Evolutionary conservation across 1,140 invertebrate species (phyloP).

Genomic region (Atta colombica): DNA sequence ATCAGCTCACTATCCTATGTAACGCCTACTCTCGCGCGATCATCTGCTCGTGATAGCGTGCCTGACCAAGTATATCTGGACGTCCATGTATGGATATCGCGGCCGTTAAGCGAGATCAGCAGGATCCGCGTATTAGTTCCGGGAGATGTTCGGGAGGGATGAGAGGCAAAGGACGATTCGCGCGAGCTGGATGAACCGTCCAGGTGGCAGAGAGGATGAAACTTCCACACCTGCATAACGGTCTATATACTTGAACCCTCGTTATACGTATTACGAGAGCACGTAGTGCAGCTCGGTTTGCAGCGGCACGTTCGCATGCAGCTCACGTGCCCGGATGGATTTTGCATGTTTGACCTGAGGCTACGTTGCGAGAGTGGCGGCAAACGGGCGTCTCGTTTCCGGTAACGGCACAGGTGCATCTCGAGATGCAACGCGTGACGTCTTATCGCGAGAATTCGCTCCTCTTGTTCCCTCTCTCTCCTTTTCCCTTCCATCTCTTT

Average conservation of each 20-base stretch:
- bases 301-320: slow-evolving; percentile 66
- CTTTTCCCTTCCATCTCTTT: not conserved
- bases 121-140: slow-evolving; percentile 34
- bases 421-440: slow-evolving; percentile 51
- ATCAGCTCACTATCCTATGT: slow-evolving; percentile 8
- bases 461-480: not conserved
- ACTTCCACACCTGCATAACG: slow-evolving; percentile 54
- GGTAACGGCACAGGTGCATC: slow-evolving; percentile 53
- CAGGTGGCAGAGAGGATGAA: slow-evolving; percentile 35
- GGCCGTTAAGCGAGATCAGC: slow-evolving; percentile 42
- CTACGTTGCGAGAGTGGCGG: slow-evolving; percentile 57
- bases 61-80: slow-evolving; percentile 13
- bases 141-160: not conserved
- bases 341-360: slow-evolving; percentile 80
- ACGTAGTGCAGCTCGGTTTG: slow-evolving; percentile 62
- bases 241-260: slow-evolving; percentile 62
- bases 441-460: slow-evolving; percentile 53
- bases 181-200: slow-evolving; percentile 46
- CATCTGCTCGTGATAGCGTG: not conserved
- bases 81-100: slow-evolving; percentile 18
- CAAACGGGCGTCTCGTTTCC: slow-evolving; percentile 59
- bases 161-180: not conserved
- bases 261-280: slow-evolving; percentile 63
- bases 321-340: slow-evolving; percentile 78
- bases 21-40: slow-evolving; percentile 8